phyloP scores from a whole-genome alignment of 1,140 invertebrate species.

The Neocloeon triangulifer region DNA sequence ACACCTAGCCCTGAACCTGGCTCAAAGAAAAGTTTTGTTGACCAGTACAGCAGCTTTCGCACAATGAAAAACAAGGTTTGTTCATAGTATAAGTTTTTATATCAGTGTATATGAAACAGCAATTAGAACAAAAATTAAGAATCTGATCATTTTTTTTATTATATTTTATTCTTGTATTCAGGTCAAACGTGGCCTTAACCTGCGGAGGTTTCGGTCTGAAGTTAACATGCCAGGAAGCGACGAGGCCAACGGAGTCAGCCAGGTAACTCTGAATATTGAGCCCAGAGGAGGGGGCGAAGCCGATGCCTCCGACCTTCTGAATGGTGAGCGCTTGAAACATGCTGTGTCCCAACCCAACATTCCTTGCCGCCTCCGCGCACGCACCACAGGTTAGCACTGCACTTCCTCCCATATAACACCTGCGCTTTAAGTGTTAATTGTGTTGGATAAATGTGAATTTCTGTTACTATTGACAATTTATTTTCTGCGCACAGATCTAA shows the following conservation, averaged over 20 bases:
- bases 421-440: neutral
- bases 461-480: neutral
- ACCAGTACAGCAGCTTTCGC: conserved; percentile 14
- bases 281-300: conserved; percentile 18
- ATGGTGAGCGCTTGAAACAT: conserved; percentile 15
- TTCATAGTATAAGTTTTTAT: conserved; percentile 4
- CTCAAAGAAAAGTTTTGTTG: conserved; percentile 14
- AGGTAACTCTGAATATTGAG: conserved; percentile 16
- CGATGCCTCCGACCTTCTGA: conserved; percentile 19
- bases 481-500: conserved; percentile 15
- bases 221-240: conserved; percentile 18
- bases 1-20: conserved; percentile 16
- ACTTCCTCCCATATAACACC: conserved; percentile 1
- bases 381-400: neutral
- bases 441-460: neutral
- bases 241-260: conserved; percentile 10
- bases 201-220: conserved; percentile 21
- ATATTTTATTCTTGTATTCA: conserved; percentile 8
- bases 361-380: conserved; percentile 5
- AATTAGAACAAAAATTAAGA: too few species aligned
- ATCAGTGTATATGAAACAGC: too few species aligned
- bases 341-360: conserved; percentile 22
- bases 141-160: too few species aligned
- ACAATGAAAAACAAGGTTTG: conserved; percentile 19
- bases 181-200: conserved; percentile 19